Base-by-base conservation (phyloP, 1,140 invertebrate genomes). In the Brachionus sp. region DNA sequence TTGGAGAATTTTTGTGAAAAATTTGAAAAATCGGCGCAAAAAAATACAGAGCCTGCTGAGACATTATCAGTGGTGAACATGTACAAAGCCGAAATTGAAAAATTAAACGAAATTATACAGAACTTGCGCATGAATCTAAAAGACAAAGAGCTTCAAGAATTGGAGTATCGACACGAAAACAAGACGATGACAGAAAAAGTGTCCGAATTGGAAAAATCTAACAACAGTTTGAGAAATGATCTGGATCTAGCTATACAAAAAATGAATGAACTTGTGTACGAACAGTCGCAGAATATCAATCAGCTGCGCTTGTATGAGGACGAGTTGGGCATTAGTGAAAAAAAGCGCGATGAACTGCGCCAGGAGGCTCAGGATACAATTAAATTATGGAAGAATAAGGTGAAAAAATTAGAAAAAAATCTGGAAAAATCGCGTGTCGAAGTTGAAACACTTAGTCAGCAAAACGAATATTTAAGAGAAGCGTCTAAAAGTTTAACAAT, bases 381-480 rank as follows among this genome's bases (percentile, higher is more conserved):
- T 23, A 80, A 80, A 35, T 42, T 62, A 7, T 80, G 77, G 77
- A 80, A 80, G 29, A 80, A 25, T n/a, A 80, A 80, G 19, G 77
- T 80, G 19, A 80, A 80, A 64, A 80, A 80, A 80, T 66, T 80
- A 50, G 77, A 80, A 13, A 80, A 80, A 80, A 66, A 57, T 37
- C 35, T 80, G 50, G 77, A 80, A 57, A 66, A 42, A 33, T 16
- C 50, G 6, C 46, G 77, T 0, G 33, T 62, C 1, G 77, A 80
- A 25, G 19, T 62, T 7, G 77, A 80, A 39, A 57, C 37, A 10
- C 16, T 33, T n/a, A n/a, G 2, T 12, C 77, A 80, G 23, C 77
- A 80, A 25, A 80, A 62, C 23, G 77, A 80, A 62, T 80, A 39
- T 37, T 19, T 62, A 1, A 80, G 39, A 66, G 77, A 80, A 16